These are phyloP conservation scores for Agrochola lychnidis DNA, from an alignment of 2,888 invertebrate genomes.

Conservation along the genomic window DNA sequence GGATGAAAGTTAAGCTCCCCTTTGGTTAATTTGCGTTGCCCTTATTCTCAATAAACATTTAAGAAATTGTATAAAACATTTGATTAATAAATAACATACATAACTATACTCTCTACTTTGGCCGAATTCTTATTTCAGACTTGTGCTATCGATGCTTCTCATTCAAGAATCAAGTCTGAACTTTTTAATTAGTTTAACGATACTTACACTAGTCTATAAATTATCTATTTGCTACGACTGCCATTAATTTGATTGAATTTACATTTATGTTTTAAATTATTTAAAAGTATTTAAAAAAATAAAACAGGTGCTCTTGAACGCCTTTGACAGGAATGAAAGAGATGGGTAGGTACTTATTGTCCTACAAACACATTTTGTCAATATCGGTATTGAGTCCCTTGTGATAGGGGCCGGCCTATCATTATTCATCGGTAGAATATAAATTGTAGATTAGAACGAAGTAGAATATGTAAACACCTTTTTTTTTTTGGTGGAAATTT, in stretches of 20 bases:
- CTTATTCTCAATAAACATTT: neutral
- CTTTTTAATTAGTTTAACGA: conserved; percentile 88
- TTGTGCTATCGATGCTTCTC: conserved; percentile 70
- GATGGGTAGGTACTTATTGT: conserved; percentile 7
- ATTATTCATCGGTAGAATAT: conserved; percentile 40
- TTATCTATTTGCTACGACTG: neutral
- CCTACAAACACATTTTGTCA: conserved; percentile 13
- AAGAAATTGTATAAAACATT: neutral
- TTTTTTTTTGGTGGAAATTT: too few species aligned
- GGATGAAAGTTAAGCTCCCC: neutral
- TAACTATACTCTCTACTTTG: conserved; percentile 3
- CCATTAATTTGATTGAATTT: conserved; percentile 49
- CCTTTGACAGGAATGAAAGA: conserved; percentile 18
- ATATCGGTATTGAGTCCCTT: conserved; percentile 21
- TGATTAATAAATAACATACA: neutral
- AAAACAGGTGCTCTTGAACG: conserved; percentile 3
- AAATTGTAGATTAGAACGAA: conserved; percentile 12
- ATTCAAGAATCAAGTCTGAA: conserved; percentile 79
- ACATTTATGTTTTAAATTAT: neutral
- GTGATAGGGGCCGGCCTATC: conserved; percentile 2
- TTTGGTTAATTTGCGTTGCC: neutral
- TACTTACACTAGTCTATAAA: conserved; percentile 76
- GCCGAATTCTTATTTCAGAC: conserved; percentile 68
- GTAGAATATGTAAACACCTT: neutral
- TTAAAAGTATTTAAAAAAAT: neutral